These are phyloP conservation scores for Brienomyrus longianalis DNA, from an alignment of 2,113 vertebrate species.

Conservation along the genomic window DNA sequence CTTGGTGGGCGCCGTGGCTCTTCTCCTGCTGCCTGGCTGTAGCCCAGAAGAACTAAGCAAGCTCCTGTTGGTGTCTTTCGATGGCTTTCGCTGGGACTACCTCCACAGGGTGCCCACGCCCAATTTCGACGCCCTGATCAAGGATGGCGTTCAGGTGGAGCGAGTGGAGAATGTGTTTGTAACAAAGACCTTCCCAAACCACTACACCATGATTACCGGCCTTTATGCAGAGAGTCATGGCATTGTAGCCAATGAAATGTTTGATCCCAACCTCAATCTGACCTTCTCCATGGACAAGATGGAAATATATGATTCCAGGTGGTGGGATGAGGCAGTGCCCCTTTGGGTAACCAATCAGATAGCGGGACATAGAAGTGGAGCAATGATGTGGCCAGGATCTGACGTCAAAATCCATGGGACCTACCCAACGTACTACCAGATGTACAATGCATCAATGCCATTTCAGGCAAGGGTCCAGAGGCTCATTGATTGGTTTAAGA, in stretches of 20 bases:
- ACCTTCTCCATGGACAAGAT: conserved; percentile 75
- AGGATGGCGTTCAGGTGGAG: conserved; percentile 65
- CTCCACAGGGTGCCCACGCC: conserved; percentile 69
- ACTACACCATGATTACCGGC: conserved; percentile 83
- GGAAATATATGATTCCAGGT: conserved; percentile 65
- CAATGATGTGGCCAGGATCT: conserved; percentile 86
- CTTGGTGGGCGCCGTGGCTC: conserved; percentile 24
- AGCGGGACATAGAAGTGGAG: conserved; percentile 70
- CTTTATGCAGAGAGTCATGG: conserved; percentile 81
- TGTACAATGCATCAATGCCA: conserved; percentile 69
- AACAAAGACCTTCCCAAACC: conserved; percentile 83
- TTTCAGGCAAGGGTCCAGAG: conserved; percentile 72
- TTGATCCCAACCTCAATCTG: conserved; percentile 67
- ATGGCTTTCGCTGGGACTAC: conserved; percentile 90
- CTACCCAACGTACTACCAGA: conserved; percentile 67
- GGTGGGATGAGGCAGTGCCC: conserved; percentile 82
- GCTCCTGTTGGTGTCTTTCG: conserved; percentile 80
- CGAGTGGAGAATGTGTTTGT: conserved; percentile 74
- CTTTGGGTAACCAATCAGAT: conserved; percentile 81
- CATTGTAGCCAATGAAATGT: conserved; percentile 83
- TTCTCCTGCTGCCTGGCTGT: conserved; percentile 20
- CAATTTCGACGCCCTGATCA: conserved; percentile 64
- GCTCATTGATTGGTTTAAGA: conserved; percentile 75
- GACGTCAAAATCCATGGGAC: conserved; percentile 74
- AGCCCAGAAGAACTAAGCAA: conserved; percentile 45